Evolutionary conservation across 1,140 invertebrate genomes (phyloP).

Genomic region (Drosophila bipectinata): DNA sequence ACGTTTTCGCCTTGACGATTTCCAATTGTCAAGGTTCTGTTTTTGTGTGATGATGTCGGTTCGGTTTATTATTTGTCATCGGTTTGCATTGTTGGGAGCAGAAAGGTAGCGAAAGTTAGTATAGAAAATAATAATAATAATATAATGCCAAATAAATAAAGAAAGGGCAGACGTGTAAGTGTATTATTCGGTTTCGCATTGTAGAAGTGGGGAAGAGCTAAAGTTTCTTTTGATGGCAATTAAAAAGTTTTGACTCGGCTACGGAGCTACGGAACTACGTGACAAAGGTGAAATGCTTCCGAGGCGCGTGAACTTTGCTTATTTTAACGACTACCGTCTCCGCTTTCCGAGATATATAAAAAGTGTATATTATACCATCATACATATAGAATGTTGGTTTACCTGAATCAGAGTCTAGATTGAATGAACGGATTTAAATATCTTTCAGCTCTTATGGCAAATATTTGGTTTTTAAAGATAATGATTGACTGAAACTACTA

Average conservation of each 20-base stretch:
- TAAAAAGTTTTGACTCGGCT: constrained; percentile 67
- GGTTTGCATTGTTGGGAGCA: constrained; percentile 33
- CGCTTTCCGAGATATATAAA: constrained; percentile 1
- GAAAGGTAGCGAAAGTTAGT: constrained; percentile 69
- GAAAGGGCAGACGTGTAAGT: constrained; percentile 42
- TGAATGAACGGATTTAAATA: not conserved
- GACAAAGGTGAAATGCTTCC: constrained; percentile 65
- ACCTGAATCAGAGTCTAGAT: constrained; percentile 19
- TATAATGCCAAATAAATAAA: constrained; percentile 1
- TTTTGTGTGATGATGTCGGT: constrained; percentile 20
- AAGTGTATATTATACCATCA: not conserved
- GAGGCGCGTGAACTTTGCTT: constrained; percentile 29
- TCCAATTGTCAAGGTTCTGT: constrained; percentile 97
- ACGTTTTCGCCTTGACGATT: constrained; percentile 94
- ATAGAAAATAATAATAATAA: constrained; percentile 48
- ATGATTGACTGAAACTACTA: not conserved
- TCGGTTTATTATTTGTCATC: constrained; percentile 13
- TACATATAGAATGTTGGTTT: constrained; percentile 16
- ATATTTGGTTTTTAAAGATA: not conserved
- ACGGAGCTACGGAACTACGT: constrained; percentile 38
- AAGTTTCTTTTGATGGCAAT: constrained; percentile 57
- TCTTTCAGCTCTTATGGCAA: not conserved
- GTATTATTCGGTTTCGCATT: constrained; percentile 31
- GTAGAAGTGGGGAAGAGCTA: constrained; percentile 34
- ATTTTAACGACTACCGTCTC: not conserved